These are phyloP conservation scores for Trypoxylus dichotomus DNA, from an alignment of 1,140 invertebrate genomes.

Conservation along the genomic window DNA sequence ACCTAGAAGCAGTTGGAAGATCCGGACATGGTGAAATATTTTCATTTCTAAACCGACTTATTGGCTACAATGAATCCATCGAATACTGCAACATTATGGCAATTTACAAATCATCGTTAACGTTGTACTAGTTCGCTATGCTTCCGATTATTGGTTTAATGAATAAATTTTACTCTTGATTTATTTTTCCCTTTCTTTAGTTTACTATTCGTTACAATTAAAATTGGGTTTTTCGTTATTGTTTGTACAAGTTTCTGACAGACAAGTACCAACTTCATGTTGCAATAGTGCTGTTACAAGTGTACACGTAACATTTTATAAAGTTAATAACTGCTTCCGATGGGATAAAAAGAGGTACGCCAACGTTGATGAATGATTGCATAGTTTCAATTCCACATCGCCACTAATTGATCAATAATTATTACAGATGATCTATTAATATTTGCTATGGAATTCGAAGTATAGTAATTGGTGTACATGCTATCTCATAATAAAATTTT, in stretches of 20 bases:
- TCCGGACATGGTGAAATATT: too few species aligned
- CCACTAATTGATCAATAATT: constrained; percentile 13
- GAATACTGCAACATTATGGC: background rate
- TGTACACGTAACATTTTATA: background rate
- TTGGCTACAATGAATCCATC: background rate
- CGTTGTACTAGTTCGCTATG: background rate
- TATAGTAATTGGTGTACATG: background rate
- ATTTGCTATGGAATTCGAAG: background rate
- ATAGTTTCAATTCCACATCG: background rate
- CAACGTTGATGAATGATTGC: background rate
- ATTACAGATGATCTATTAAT: background rate
- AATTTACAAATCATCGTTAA: constrained; percentile 1
- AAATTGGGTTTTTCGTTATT: too few species aligned
- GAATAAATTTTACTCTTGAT: background rate
- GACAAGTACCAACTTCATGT: too few species aligned
- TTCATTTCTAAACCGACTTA: background rate
- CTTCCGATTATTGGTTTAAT: background rate
- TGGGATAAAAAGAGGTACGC: background rate
- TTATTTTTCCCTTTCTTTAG: background rate
- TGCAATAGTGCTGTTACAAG: background rate
- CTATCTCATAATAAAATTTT: background rate
- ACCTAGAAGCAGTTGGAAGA: too few species aligned
- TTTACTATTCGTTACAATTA: too few species aligned
- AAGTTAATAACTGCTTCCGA: background rate
- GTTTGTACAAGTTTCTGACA: too few species aligned